phyloP scores from a whole-genome alignment of 2,888 invertebrate genomes.

The Cephus runcator region DNA sequence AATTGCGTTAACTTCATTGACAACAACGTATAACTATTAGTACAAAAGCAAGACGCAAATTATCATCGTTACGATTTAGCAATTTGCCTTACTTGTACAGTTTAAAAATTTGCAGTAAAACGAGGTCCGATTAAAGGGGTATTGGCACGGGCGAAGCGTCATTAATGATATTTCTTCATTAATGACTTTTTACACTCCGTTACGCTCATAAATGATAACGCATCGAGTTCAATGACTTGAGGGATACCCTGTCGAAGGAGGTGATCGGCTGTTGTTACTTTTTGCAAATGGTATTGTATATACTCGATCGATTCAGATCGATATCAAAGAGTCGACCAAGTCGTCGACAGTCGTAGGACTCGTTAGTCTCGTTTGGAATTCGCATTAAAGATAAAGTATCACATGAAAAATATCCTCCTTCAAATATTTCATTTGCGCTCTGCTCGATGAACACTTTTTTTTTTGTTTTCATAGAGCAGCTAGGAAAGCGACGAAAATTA shows the following conservation, averaged over 20 bases:
- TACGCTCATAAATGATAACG: too few relatives aligned
- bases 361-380: neutral
- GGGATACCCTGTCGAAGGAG: neutral
- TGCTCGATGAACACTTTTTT: neutral
- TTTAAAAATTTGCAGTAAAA: slow-evolving; percentile 8
- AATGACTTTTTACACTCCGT: neutral
- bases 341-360: neutral
- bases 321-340: neutral
- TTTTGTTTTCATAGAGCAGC: neutral
- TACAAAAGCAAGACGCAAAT: slow-evolving; percentile 30
- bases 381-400: neutral
- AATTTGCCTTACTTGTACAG: slow-evolving; percentile 29
- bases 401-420: neutral
- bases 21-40: slow-evolving; percentile 15
- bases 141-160: neutral
- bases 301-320: neutral
- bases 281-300: neutral
- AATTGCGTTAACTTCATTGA: slow-evolving; percentile 11
- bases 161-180: neutral
- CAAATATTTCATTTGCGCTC: neutral
- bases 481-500: slow-evolving; percentile 5
- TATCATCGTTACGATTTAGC: slow-evolving; percentile 26
- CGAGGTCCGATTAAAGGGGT: neutral
- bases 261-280: neutral
- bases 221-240: neutral